phyloP scores from a whole-genome alignment of 2,113 vertebrate genomes.

The Urocolius indicus region DNA sequence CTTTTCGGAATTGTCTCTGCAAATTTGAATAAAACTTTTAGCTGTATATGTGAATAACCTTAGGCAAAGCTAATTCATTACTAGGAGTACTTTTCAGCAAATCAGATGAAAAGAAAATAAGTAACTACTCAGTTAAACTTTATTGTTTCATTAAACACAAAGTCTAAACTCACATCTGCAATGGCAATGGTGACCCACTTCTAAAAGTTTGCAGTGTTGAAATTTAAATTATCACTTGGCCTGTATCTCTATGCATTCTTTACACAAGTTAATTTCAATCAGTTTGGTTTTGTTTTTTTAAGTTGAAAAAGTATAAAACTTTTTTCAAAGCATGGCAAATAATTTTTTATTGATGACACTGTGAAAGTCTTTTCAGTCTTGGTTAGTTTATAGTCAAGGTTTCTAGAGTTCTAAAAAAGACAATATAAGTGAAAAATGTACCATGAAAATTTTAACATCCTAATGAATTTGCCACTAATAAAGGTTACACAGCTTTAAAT shows the following conservation, averaged over 20 bases:
- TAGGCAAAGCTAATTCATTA: slow-evolving; percentile 81
- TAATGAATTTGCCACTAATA: neutral
- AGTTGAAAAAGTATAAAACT: accelerated
- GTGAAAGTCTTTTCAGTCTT: neutral
- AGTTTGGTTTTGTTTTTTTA: neutral
- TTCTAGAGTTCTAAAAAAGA: neutral
- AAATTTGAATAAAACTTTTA: slow-evolving; percentile 74
- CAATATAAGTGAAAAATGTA: neutral
- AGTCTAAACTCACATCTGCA: slow-evolving; percentile 72
- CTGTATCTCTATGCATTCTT: neutral
- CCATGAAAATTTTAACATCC: neutral
- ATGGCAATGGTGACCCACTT: slow-evolving; percentile 71
- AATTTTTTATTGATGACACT: neutral
- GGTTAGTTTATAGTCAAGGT: neutral
- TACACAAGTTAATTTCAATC: neutral
- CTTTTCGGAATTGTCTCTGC: slow-evolving; percentile 58
- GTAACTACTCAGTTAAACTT: slow-evolving; percentile 74
- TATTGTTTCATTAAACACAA: slow-evolving; percentile 85
- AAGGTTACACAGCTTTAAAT: neutral
- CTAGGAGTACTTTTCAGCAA: slow-evolving; percentile 78
- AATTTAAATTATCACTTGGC: neutral
- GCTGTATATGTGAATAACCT: slow-evolving; percentile 35
- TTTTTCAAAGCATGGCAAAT: neutral
- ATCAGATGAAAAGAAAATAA: slow-evolving; percentile 79
- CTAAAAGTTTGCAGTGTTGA: slow-evolving; percentile 3